Evolutionary conservation across 2,797 vertebrate species (phyloP), one percentile per base, ranked within the genome.

Genomic region (Syngnathus rostellatus): DNA sequence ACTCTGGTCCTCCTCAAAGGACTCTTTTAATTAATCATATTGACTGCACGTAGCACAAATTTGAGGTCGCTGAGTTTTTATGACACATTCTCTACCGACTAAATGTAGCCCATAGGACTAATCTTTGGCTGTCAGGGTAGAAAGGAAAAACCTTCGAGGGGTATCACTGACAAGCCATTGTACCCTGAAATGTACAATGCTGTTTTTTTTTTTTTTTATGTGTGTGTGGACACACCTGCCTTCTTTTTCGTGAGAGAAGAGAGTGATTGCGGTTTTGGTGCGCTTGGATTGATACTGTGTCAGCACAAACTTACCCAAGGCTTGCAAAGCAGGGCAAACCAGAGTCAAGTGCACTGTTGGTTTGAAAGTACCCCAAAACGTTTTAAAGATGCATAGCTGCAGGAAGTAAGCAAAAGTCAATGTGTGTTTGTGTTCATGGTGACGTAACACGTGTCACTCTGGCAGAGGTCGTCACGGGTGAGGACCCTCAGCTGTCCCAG

Each of bases 391-490:
- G 19, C n/a, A n/a, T 21, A 51, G 63, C 78, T 69, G 31, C 21
- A 23, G 4, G 5, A 11, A 25, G 53, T 55, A 55, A 11, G 8
- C 31, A 19, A 14, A 31, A 55, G 23, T 55, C 11, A 4, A 12
- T 38, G 37, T 31, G 37, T 37, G 25, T 31, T 31, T 57, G 12
- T 37, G 2, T 58, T 38, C 16, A 8, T 37, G 25, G 31, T 58
- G 8, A 38, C 6, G 14, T 57, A 31, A 31, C 31, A 31, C 31
- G 6, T 38, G 6, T 57, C 25, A 57, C 25, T 53, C 3, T 63
- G 48, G n/a, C 80, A 90, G 89, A 90, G 4, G 59, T 59, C 0
- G 72, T 68, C 3, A 73, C 86, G 1, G 90, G 89, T 60, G 87
- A 89, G 39, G 86, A 80, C 45, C 54, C 59, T 14, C 81, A 88